phyloP scores from a whole-genome alignment of 1,140 invertebrate genomes.

The Nasonia giraulti region DNA sequence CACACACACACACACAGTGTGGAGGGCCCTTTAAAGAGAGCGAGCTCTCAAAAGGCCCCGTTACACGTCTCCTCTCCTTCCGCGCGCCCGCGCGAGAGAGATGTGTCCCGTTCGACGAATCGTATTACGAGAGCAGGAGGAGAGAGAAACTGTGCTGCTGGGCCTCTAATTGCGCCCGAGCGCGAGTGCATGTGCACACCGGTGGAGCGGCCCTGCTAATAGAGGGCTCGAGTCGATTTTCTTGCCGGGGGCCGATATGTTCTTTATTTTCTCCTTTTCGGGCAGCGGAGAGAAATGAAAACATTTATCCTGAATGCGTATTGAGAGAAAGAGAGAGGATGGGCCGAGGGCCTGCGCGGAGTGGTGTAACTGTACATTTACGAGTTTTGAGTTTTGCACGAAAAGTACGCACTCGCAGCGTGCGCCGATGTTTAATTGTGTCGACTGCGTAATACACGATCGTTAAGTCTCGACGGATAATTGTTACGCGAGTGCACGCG shows the following conservation, averaged over 20 bases:
- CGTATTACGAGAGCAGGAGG: slow-evolving; percentile 39
- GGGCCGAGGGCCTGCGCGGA: too few species aligned
- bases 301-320: slow-evolving; percentile 1
- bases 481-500: not conserved
- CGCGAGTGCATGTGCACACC: not conserved
- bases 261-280: not conserved
- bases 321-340: not conserved
- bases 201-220: not conserved
- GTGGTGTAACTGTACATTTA: not conserved
- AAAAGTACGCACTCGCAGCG: not conserved
- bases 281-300: slow-evolving; percentile 7
- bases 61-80: slow-evolving; percentile 4
- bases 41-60: slow-evolving; percentile 11
- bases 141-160: slow-evolving; percentile 29
- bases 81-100: slow-evolving; percentile 25
- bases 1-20: not conserved
- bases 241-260: not conserved
- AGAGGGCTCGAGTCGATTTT: slow-evolving; percentile 5
- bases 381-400: not conserved
- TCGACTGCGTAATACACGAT: not conserved
- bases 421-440: not conserved
- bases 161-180: slow-evolving; percentile 38
- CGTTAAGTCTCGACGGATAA: not conserved
- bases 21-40: slow-evolving; percentile 35
- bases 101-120: slow-evolving; percentile 52